These are phyloP conservation scores for Leptoclinus maculatus DNA, from an alignment of 2,797 vertebrate genomes.

Conservation along the genomic window DNA sequence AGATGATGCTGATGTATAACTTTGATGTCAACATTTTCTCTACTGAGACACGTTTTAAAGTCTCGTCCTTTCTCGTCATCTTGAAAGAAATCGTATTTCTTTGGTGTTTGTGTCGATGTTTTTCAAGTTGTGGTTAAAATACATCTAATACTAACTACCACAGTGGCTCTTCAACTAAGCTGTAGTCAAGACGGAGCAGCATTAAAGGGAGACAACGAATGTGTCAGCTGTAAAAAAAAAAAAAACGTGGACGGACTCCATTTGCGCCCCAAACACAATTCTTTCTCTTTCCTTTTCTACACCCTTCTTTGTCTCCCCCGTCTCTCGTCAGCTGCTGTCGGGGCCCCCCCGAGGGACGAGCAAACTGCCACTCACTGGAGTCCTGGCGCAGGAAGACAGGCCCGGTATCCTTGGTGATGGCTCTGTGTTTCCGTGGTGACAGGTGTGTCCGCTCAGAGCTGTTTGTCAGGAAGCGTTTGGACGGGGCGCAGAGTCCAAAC, in stretches of 20 bases:
- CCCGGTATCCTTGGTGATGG: conserved; percentile 73
- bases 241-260: conserved; percentile 26
- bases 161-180: conserved; percentile 33
- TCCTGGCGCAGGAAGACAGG: conserved; percentile 67
- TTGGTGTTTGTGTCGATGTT: background rate
- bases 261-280: conserved; percentile 43
- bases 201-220: conserved; percentile 48
- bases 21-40: conserved; percentile 30
- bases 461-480: conserved; percentile 80
- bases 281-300: conserved; percentile 61
- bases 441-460: conserved; percentile 78
- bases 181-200: conserved; percentile 35
- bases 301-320: conserved; percentile 66
- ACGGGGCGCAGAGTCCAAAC: conserved; percentile 62
- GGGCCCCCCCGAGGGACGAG: conserved; percentile 64
- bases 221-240: conserved; percentile 50
- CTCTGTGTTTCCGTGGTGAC: conserved; percentile 77
- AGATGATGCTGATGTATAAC: conserved; percentile 10
- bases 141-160: background rate
- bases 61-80: background rate
- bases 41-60: background rate
- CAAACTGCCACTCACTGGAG: conserved; percentile 64
- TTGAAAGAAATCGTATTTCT: background rate
- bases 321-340: conserved; percentile 75
- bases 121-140: background rate